Conservation (phyloP, 2,888 invertebrate species). For the Habrosyne pyritoides region DNA sequence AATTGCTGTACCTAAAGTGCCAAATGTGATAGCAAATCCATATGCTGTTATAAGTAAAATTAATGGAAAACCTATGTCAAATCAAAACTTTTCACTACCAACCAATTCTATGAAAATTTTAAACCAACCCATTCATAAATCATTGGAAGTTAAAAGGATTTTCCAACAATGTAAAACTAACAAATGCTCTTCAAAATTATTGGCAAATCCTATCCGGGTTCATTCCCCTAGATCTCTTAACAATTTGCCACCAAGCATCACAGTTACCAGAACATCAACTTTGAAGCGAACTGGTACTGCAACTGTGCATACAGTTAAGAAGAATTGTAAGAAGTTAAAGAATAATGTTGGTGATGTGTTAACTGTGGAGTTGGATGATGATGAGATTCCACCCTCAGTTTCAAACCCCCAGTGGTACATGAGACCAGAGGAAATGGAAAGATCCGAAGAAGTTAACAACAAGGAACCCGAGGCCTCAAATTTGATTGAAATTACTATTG, state of each 20-base stretch:
- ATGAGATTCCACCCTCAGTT: conserved; percentile 42
- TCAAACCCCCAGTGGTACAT: conserved; percentile 69
- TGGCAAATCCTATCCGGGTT: conserved; percentile 32
- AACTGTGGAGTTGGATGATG: conserved; percentile 72
- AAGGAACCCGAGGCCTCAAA: conserved; percentile 56
- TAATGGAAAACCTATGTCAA: conserved; percentile 32
- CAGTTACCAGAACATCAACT: conserved; percentile 49
- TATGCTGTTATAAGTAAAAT: conserved; percentile 35
- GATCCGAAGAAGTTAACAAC: conserved; percentile 59
- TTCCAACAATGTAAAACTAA: conserved; percentile 24
- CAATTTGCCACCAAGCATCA: conserved; percentile 63
- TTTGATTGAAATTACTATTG: conserved; percentile 72
- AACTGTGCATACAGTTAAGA: conserved; percentile 10
- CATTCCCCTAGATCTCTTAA: conserved; percentile 35
- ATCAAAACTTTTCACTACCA: conserved; percentile 16
- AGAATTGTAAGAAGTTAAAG: conserved; percentile 23
- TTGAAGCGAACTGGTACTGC: conserved; percentile 1
- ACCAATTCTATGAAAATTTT: not conserved
- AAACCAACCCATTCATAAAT: not conserved
- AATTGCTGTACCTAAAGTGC: conserved; percentile 42
- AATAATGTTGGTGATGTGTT: conserved; percentile 35
- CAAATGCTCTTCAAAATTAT: conserved; percentile 20
- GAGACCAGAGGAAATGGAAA: conserved; percentile 63
- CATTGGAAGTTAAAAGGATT: not conserved
- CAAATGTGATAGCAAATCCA: conserved; percentile 32